Evolutionary conservation across 2,888 invertebrate genomes (phyloP).

Genomic region (Drosophila leonis): DNA sequence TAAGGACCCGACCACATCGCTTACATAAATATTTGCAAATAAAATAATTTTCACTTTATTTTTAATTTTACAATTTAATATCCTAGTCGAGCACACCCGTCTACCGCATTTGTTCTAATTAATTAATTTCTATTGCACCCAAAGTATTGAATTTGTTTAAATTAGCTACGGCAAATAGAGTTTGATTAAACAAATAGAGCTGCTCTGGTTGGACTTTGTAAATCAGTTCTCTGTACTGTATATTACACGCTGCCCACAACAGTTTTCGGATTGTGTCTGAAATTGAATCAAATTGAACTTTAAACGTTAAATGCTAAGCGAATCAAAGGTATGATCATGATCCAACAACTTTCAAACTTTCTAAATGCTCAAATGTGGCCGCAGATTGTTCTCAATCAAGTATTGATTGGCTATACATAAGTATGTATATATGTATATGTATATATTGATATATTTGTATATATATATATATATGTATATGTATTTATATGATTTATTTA

Average conservation of each 20-base stretch:
- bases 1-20: not conserved
- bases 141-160: not conserved
- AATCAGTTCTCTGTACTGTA: slow-evolving; percentile 11
- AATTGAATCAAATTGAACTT: slow-evolving; percentile 5
- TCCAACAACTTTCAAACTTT: slow-evolving; percentile 3
- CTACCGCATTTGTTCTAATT: not conserved
- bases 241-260: slow-evolving; percentile 9
- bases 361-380: slow-evolving; percentile 9
- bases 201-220: slow-evolving; percentile 1
- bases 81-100: not conserved
- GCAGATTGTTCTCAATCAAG: slow-evolving; percentile 3
- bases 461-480: not conserved
- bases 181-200: slow-evolving; percentile 9
- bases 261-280: slow-evolving; percentile 8
- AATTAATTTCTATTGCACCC: not conserved
- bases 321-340: slow-evolving; percentile 10
- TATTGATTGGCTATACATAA: not conserved
- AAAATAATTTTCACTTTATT: not conserved
- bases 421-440: not conserved
- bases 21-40: not conserved
- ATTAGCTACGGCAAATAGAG: not conserved
- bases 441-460: not conserved
- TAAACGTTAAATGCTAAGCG: slow-evolving; percentile 7
- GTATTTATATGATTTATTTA: not conserved
- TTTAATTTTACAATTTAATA: not conserved